These are phyloP conservation scores for Pempheris klunzingeri DNA, from an alignment of 2,797 vertebrate species.

Conservation along the genomic window DNA sequence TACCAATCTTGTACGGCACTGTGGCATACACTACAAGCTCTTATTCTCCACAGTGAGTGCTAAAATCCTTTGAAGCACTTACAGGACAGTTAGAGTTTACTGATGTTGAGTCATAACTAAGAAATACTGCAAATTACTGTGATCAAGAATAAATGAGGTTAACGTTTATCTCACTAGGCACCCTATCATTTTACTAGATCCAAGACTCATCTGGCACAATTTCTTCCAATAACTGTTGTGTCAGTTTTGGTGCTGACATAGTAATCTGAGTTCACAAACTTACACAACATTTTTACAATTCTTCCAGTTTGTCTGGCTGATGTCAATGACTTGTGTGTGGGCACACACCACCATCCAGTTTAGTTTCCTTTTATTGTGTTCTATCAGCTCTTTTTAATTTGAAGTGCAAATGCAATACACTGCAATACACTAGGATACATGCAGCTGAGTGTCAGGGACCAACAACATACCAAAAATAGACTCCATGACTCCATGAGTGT, in stretches of 20 bases:
- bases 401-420: background rate
- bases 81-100: background rate
- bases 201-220: slow-evolving; percentile 4
- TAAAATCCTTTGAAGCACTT: background rate
- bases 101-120: slow-evolving; percentile 13
- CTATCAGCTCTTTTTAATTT: background rate
- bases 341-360: background rate
- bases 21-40: too few relatives aligned
- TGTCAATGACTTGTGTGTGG: background rate
- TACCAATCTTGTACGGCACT: background rate
- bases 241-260: background rate
- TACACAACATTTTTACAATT: background rate
- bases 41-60: background rate
- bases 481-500: too few relatives aligned
- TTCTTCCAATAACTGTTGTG: background rate
- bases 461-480: slow-evolving; percentile 9
- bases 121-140: background rate
- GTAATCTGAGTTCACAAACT: background rate
- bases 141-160: slow-evolving; percentile 5
- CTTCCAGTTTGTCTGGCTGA: background rate
- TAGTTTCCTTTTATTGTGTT: background rate
- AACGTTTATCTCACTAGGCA: slow-evolving; percentile 22
- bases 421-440: background rate
- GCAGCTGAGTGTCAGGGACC: background rate
- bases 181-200: background rate